A percentile compares a stretch with the other conserved stretches of the same genome.
Conservation (phyloP, 1,140 invertebrate genomes). For the Drosophila varians region DNA sequence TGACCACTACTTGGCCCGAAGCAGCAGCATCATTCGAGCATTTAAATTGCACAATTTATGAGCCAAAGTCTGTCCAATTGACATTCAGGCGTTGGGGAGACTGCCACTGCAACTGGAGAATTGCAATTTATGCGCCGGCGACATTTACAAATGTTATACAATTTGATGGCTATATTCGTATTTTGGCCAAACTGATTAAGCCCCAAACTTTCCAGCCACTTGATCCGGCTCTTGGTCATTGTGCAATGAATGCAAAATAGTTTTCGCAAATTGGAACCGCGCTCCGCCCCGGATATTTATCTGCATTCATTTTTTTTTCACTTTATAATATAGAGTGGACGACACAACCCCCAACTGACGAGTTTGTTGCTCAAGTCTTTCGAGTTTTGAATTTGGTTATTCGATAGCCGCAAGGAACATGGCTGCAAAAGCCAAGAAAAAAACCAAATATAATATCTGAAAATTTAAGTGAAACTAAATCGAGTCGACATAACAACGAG, state of each 20-base stretch:
- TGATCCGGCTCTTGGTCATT: constrained; percentile 23
- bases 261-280: constrained; percentile 24
- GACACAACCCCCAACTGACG: constrained; percentile 58
- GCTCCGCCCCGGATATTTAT: constrained; percentile 36
- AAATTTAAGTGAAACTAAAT: constrained; percentile 56
- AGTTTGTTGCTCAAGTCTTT: constrained; percentile 70
- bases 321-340: constrained; percentile 5
- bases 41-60: constrained; percentile 61
- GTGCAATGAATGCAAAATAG: constrained; percentile 40
- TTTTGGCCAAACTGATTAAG: constrained; percentile 21
- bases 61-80: constrained; percentile 50
- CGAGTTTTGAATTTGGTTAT: constrained; percentile 54
- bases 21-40: constrained; percentile 23
- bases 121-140: constrained; percentile 42
- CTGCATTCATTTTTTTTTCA: not conserved
- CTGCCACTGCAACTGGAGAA: constrained; percentile 7
- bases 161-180: constrained; percentile 43
- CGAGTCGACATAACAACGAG: constrained; percentile 68
- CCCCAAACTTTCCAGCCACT: constrained; percentile 14
- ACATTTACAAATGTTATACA: constrained; percentile 61
- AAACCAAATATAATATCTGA: constrained; percentile 7
- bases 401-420: constrained; percentile 38
- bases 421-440: constrained; percentile 2
- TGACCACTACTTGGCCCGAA: constrained; percentile 41
- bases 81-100: constrained; percentile 45